These are phyloP conservation scores for Idaea biselata DNA, from an alignment of 2,888 invertebrate genomes.

Conservation along the genomic window DNA sequence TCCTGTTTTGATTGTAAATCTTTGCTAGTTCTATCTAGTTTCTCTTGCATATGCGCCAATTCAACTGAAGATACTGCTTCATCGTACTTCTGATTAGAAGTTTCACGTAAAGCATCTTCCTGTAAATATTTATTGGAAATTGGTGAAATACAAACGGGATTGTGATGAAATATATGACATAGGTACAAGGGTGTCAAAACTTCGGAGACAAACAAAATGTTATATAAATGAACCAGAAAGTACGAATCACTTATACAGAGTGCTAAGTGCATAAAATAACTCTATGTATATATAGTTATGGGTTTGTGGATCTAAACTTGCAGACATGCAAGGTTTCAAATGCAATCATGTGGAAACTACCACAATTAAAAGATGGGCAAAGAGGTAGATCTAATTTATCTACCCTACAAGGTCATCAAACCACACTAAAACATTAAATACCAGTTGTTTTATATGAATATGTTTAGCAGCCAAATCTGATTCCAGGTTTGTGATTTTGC, in stretches of 20 bases:
- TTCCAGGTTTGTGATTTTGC: constrained; percentile 81
- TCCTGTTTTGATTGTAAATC: constrained; percentile 64
- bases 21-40: constrained; percentile 53
- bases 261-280: constrained; percentile 1
- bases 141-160: neutral
- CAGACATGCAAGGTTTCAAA: neutral
- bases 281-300: neutral
- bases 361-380: constrained; percentile 9
- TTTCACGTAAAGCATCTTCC: constrained; percentile 70
- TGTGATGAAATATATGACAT: neutral
- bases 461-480: constrained; percentile 81
- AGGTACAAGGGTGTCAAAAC: neutral
- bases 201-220: too few relatives aligned
- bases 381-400: neutral
- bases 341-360: neutral
- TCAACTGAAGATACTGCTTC: constrained; percentile 74
- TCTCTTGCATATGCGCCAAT: constrained; percentile 73
- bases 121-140: constrained; percentile 30
- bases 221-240: too few relatives aligned
- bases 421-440: constrained; percentile 44
- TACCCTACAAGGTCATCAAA: constrained; percentile 13
- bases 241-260: neutral
- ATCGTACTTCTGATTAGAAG: constrained; percentile 70
- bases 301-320: neutral
- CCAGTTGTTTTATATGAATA: constrained; percentile 82